A percentile compares a stretch with the other conserved stretches of the same genome.
Evolutionary conservation across 1,140 invertebrate species (phyloP).

Genomic region (Pseudomyrmex sp.): DNA sequence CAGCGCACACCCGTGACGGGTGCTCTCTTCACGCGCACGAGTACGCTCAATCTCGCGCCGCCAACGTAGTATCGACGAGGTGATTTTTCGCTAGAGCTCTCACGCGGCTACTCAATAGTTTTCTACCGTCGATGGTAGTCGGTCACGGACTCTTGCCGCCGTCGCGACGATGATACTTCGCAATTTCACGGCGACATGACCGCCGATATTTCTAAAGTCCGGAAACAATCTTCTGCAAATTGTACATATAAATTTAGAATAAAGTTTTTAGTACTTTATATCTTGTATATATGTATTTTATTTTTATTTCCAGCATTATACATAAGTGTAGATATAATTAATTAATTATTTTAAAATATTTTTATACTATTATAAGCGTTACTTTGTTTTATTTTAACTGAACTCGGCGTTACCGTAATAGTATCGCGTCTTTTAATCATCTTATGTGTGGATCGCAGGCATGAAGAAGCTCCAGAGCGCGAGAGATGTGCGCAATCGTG

Average conservation of each 20-base stretch:
- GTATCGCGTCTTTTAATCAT: constrained; percentile 31
- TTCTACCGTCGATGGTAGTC: constrained; percentile 19
- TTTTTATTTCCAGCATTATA: not conserved
- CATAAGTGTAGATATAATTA: no score
- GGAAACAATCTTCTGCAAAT: constrained; percentile 5
- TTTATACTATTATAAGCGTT: not conserved
- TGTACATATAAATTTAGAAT: not conserved
- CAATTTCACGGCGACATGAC: constrained; percentile 37
- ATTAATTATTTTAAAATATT: constrained; percentile 3
- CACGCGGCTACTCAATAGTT: constrained; percentile 49
- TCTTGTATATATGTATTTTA: not conserved
- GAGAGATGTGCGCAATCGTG: not conserved
- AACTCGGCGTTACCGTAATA: not conserved
- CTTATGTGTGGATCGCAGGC: not conserved
- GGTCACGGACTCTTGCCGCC: constrained; percentile 18
- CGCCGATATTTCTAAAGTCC: constrained; percentile 10
- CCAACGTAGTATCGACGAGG: constrained; percentile 37
- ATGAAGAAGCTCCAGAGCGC: not conserved
- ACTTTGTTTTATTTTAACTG: not conserved
- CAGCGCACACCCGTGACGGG: not conserved
- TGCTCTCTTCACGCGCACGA: constrained; percentile 44
- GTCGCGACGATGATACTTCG: constrained; percentile 40
- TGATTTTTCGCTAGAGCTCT: constrained; percentile 49
- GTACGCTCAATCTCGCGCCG: constrained; percentile 47
- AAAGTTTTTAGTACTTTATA: not conserved